These are phyloP conservation scores for Himalopsyche anomala DNA, from an alignment of 2,888 invertebrate species.

Conservation along the genomic window DNA sequence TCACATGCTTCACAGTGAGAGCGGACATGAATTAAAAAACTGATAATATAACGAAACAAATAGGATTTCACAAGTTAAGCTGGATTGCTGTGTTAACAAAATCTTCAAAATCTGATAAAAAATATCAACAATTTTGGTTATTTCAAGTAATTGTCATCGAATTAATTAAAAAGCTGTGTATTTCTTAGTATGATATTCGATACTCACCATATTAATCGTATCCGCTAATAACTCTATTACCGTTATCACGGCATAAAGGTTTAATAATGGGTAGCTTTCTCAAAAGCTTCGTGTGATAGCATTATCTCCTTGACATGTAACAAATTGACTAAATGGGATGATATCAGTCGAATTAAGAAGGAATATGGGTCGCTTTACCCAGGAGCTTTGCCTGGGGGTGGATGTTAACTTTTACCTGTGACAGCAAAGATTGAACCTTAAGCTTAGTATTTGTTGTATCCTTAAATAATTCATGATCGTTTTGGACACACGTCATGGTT, in stretches of 20 bases:
- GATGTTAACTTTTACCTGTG: conserved; percentile 41
- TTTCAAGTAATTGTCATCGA: no score
- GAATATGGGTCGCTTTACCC: conserved; percentile 38
- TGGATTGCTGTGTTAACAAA: no score
- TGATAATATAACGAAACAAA: no score
- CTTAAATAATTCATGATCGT: no score
- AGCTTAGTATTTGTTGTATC: background rate
- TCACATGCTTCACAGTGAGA: no score
- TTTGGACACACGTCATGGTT: no score
- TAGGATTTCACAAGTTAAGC: no score
- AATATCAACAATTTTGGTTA: no score
- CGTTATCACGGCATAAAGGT: conserved; percentile 31
- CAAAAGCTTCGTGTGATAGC: conserved; percentile 28
- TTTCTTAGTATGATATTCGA: background rate
- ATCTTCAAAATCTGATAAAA: no score
- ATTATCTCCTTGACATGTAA: conserved; percentile 38
- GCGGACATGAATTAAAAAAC: no score
- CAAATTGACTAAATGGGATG: conserved; percentile 40
- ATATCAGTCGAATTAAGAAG: conserved; percentile 40
- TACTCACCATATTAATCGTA: background rate
- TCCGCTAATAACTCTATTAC: background rate
- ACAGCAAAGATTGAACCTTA: conserved; percentile 17
- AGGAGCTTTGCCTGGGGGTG: background rate
- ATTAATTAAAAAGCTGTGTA: no score
- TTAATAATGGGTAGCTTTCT: conserved; percentile 34